Conservation (phyloP, 2,113 vertebrate genomes). For the Halichoerus grypus region DNA sequence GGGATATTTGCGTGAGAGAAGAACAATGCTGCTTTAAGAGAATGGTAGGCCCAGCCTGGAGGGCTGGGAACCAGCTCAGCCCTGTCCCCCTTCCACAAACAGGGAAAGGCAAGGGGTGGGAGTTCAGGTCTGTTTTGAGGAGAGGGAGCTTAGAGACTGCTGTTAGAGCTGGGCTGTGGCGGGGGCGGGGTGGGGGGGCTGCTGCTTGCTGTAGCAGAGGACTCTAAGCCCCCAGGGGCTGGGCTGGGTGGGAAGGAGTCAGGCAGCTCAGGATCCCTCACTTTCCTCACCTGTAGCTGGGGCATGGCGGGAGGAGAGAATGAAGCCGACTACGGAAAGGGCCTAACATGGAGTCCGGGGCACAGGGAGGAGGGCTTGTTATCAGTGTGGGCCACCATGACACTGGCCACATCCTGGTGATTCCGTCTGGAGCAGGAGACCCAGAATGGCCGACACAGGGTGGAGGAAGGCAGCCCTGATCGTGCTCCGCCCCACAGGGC, state of each 20-base stretch:
- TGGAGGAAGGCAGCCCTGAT: too few species aligned
- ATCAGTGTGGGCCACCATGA: rapidly evolving
- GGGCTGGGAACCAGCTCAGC: too few species aligned
- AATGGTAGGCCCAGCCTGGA: neutral
- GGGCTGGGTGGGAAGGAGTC: neutral
- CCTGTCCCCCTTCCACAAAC: neutral
- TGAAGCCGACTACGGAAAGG: rapidly evolving
- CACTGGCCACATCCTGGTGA: rapidly evolving
- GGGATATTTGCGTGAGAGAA: rapidly evolving
- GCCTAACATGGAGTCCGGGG: neutral
- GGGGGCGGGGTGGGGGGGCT: rapidly evolving
- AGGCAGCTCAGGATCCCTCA: neutral
- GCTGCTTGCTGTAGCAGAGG: rapidly evolving
- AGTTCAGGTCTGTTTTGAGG: neutral
- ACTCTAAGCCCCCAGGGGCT: neutral
- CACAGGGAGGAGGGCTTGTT: rapidly evolving
- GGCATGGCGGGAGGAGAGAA: neutral
- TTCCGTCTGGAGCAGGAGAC: neutral
- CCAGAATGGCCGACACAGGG: rapidly evolving
- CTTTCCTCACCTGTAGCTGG: neutral
- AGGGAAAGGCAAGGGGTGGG: neutral
- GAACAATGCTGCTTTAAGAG: neutral
- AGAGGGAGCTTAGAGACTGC: neutral
- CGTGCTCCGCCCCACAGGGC: rapidly evolving
- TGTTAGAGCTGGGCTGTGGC: neutral